Conservation (phyloP, 2,888 invertebrate genomes). For the Polydesmus complanatus region DNA sequence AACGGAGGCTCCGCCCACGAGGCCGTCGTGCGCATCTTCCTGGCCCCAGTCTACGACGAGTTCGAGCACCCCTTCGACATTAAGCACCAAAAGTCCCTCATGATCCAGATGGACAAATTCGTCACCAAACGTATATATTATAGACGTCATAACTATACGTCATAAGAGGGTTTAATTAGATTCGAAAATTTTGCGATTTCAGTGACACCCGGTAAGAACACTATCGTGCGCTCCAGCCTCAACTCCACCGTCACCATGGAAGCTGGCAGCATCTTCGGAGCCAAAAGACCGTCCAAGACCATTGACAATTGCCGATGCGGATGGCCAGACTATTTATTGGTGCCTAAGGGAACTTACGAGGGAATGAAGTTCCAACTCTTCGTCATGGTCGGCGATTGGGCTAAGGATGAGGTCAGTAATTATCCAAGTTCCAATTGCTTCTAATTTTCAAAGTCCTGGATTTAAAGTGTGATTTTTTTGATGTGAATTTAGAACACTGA, state of each 20-base stretch:
- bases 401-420: slow-evolving; percentile 24
- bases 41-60: slow-evolving; percentile 2
- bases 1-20: background rate
- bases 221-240: slow-evolving; percentile 22
- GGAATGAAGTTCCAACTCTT: slow-evolving; percentile 52
- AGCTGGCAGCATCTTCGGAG: slow-evolving; percentile 23
- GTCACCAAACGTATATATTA: background rate
- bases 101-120: slow-evolving; percentile 13
- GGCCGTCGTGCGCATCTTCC: slow-evolving; percentile 6
- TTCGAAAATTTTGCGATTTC: too few species aligned
- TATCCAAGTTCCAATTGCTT: background rate
- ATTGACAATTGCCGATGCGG: slow-evolving; percentile 35
- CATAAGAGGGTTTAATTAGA: background rate
- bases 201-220: slow-evolving; percentile 19
- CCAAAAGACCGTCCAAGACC: slow-evolving; percentile 21
- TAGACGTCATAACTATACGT: background rate
- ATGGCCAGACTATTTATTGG: slow-evolving; percentile 53
- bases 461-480: background rate
- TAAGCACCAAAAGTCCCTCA: background rate
- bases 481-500: background rate
- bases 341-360: slow-evolving; percentile 53
- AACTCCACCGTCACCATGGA: slow-evolving; percentile 25
- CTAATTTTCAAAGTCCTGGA: background rate
- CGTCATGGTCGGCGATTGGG: slow-evolving; percentile 40
- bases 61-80: background rate